These are phyloP conservation scores for Apamea sordens DNA, from an alignment of 2,888 invertebrate species.

Conservation along the genomic window DNA sequence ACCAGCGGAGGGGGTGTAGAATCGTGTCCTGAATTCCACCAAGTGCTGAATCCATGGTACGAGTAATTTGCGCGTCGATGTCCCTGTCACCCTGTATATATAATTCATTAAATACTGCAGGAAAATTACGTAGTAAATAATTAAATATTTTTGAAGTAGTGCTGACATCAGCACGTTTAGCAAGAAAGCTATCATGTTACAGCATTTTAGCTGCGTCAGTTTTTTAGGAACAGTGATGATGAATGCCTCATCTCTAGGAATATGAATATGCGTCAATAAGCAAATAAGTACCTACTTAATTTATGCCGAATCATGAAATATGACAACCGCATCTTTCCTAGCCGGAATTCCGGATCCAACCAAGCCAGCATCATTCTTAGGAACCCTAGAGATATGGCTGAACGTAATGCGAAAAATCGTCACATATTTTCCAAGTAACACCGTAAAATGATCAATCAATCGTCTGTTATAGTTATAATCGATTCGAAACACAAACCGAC, in stretches of 20 bases:
- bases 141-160: background rate
- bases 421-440: background rate
- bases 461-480: background rate
- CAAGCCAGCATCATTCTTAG: background rate
- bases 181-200: constrained; percentile 22
- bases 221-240: background rate
- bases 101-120: background rate
- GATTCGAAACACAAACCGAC: constrained; percentile 21
- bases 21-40: no score
- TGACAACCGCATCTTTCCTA: background rate
- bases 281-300: background rate
- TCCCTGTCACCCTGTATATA: background rate
- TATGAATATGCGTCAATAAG: background rate
- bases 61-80: no score
- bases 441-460: background rate
- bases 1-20: no score
- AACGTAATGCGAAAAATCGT: background rate
- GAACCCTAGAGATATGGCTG: background rate
- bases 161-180: background rate
- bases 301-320: background rate
- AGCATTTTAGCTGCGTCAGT: constrained; percentile 20
- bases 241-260: background rate
- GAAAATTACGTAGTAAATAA: background rate
- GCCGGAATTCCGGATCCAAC: background rate
- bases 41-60: no score